These are phyloP conservation scores for Anguilla anguilla DNA, from an alignment of 2,797 vertebrate genomes.

Conservation along the genomic window DNA sequence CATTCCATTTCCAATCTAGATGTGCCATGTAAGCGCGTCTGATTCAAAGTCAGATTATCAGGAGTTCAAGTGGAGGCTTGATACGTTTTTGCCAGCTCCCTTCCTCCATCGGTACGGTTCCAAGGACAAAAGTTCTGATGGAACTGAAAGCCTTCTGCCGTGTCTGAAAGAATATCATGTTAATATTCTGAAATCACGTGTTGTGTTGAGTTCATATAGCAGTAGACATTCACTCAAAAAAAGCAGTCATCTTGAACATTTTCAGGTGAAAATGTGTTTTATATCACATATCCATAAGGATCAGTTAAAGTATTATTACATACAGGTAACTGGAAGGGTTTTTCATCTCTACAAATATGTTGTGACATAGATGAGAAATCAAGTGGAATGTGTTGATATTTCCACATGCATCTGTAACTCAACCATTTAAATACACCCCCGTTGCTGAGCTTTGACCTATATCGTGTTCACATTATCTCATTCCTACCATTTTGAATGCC, in stretches of 20 bases:
- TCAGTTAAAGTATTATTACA: not conserved
- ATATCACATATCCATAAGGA: not conserved
- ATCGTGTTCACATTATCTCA: not conserved
- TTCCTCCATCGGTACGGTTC: not conserved
- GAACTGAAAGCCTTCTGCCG: not conserved
- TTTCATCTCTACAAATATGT: conserved; percentile 29
- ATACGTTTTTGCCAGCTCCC: not conserved
- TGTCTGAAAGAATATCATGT: conserved; percentile 1
- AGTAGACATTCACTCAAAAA: not conserved
- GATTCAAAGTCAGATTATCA: conserved; percentile 46
- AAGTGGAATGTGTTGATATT: conserved; percentile 44
- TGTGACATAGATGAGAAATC: conserved; percentile 46
- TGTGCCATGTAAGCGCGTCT: conserved; percentile 38
- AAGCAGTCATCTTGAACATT: not conserved
- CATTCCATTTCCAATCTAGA: conserved; percentile 13
- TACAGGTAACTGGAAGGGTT: not conserved
- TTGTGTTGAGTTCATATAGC: not conserved
- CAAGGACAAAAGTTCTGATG: not conserved
- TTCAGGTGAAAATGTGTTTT: not conserved
- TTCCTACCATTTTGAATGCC: not conserved
- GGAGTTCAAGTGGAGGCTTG: conserved; percentile 45
- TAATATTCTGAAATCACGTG: not conserved
- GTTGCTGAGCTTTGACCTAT: conserved; percentile 6
- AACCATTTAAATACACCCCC: conserved; percentile 36
- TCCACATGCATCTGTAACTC: conserved; percentile 44